Percentiles rank a stretch among this genome's conserved stretches.
phyloP scores from a whole-genome alignment of 2,888 invertebrate species.

The Drosophila lutescens region DNA sequence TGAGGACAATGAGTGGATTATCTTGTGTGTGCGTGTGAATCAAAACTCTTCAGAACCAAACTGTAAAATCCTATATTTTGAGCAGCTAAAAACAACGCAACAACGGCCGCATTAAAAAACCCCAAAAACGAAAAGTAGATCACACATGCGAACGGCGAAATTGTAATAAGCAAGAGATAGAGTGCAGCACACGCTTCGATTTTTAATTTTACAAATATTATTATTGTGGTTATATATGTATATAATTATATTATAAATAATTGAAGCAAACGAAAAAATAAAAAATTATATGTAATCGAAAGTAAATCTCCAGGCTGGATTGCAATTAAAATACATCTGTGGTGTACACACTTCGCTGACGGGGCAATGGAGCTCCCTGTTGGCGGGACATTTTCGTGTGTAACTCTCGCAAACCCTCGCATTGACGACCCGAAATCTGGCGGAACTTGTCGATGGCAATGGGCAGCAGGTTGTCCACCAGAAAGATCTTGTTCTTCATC shows the following conservation, averaged over 20 bases:
- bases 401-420: conserved; percentile 75
- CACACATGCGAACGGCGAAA: conserved; percentile 41
- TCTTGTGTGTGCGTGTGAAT: conserved; percentile 43
- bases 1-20: conserved; percentile 8
- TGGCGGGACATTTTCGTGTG: conserved; percentile 71
- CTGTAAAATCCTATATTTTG: conserved; percentile 76
- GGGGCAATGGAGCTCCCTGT: conserved; percentile 82
- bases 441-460: conserved; percentile 82
- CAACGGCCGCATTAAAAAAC: conserved; percentile 22
- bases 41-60: conserved; percentile 47
- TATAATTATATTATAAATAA: conserved; percentile 83
- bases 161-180: conserved; percentile 66
- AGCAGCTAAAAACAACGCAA: conserved; percentile 56
- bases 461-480: conserved; percentile 82
- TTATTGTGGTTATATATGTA: conserved; percentile 83
- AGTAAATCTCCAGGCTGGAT: neutral
- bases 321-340: conserved; percentile 82
- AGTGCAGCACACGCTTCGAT: conserved; percentile 81
- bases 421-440: conserved; percentile 77
- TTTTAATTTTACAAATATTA: conserved; percentile 80
- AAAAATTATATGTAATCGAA: conserved; percentile 82
- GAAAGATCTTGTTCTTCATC: conserved; percentile 82
- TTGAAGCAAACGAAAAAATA: conserved; percentile 77
- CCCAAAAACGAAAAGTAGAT: conserved; percentile 25
- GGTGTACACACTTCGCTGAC: conserved; percentile 84